Evolutionary conservation across 2,888 invertebrate species (phyloP).

Genomic region (Achlya flavicornis): DNA sequence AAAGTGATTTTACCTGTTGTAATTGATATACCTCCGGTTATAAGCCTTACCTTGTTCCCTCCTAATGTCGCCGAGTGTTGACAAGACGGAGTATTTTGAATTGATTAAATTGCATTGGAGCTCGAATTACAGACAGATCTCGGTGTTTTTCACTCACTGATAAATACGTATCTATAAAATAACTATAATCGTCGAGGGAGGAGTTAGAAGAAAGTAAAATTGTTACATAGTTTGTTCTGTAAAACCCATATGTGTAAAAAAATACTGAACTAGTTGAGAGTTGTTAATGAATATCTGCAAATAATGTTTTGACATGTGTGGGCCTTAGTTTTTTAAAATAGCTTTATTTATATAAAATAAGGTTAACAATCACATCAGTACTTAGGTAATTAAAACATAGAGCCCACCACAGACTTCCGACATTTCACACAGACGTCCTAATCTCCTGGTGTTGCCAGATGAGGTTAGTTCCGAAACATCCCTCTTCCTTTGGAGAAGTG

Average conservation of each 20-base stretch:
- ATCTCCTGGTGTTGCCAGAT: too few species aligned
- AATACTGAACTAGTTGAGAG: background rate
- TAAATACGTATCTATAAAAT: slow-evolving; percentile 9
- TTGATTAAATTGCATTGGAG: slow-evolving; percentile 31
- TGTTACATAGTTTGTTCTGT: background rate
- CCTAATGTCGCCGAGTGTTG: slow-evolving; percentile 44
- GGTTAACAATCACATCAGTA: too few species aligned
- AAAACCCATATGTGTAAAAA: too few species aligned
- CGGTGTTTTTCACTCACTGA: background rate
- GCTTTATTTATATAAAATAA: too few species aligned
- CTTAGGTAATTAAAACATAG: too few species aligned
- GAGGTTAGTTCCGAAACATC: too few species aligned
- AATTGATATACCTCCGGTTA: slow-evolving; percentile 48
- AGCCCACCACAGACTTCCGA: too few species aligned
- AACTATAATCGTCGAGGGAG: background rate
- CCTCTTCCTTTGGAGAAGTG: too few species aligned
- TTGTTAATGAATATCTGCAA: slow-evolving; percentile 19
- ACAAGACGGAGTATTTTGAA: slow-evolving; percentile 40
- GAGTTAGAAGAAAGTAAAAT: background rate
- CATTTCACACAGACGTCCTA: too few species aligned
- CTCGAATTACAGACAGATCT: slow-evolving; percentile 19
- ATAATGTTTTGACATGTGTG: slow-evolving; percentile 31
- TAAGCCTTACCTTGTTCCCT: slow-evolving; percentile 48
- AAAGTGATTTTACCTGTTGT: slow-evolving; percentile 53
- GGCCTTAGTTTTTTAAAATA: too few species aligned